These are phyloP conservation scores for Arrhamphus sclerolepis DNA, from an alignment of 2,797 vertebrate genomes.

Conservation along the genomic window DNA sequence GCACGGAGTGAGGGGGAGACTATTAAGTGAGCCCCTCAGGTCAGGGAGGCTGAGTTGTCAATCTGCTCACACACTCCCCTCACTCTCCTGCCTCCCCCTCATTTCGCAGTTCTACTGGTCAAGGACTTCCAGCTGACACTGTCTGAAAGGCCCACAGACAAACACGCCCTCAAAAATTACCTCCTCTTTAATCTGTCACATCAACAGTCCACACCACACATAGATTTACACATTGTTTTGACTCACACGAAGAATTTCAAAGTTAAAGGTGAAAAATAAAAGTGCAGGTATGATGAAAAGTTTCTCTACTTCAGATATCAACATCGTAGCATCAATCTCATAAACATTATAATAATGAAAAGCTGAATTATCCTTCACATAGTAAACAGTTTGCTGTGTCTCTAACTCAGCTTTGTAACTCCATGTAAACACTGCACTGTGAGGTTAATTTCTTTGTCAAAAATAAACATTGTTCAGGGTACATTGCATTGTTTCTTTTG, in stretches of 20 bases:
- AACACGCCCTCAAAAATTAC: constrained; percentile 18
- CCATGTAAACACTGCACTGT: constrained; percentile 21
- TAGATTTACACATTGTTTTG: constrained; percentile 12
- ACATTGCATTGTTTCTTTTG: constrained; percentile 6
- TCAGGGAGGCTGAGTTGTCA: constrained; percentile 50
- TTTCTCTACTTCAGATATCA: constrained; percentile 26
- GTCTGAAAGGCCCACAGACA: constrained; percentile 41
- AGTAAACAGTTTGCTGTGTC: constrained; percentile 34
- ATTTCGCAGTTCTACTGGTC: constrained; percentile 38
- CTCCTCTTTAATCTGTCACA: constrained; percentile 28
- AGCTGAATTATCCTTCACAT: constrained; percentile 9
- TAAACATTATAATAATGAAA: constrained; percentile 5
- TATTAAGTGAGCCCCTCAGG: constrained; percentile 50
- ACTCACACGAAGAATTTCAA: constrained; percentile 8
- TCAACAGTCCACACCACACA: not conserved
- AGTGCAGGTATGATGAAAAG: constrained; percentile 23
- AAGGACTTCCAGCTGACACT: constrained; percentile 57
- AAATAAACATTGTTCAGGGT: constrained; percentile 18
- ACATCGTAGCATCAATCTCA: constrained; percentile 12
- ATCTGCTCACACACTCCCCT: constrained; percentile 49
- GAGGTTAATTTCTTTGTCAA: constrained; percentile 19
- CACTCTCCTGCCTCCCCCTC: constrained; percentile 5
- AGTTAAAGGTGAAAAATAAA: constrained; percentile 18
- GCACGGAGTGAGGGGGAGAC: constrained; percentile 23
- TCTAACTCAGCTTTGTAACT: constrained; percentile 47